These are phyloP conservation scores for Dysidea cf. avara DNA, from an alignment of 37 sponge, comb jelly and placozoan genomes.

Conservation along the genomic window DNA sequence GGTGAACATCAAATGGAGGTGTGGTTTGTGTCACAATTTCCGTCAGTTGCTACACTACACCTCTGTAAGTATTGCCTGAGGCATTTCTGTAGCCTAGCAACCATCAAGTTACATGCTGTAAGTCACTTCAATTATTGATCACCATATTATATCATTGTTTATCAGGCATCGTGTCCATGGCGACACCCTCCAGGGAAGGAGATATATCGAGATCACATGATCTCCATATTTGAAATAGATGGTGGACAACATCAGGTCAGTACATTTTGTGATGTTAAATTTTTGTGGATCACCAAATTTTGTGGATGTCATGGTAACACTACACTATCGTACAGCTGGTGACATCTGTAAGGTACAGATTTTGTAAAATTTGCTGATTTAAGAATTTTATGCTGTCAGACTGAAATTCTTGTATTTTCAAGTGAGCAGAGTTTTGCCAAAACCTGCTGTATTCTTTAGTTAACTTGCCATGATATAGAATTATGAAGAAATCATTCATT, in stretches of 20 bases:
- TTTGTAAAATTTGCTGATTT: too few relatives aligned
- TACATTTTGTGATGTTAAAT: too few relatives aligned
- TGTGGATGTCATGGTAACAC: too few relatives aligned
- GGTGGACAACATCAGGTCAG: conserved; percentile 85
- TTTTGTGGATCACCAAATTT: too few relatives aligned
- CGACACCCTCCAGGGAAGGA: conserved; percentile 93
- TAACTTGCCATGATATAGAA: too few relatives aligned
- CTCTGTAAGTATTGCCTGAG: conserved; percentile 83
- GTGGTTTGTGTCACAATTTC: conserved; percentile 82
- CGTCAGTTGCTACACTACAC: conserved; percentile 39
- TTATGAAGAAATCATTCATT: too few relatives aligned
- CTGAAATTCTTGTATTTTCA: too few relatives aligned
- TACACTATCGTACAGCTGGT: too few relatives aligned
- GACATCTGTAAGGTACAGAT: too few relatives aligned
- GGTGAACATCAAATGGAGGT: conserved; percentile 69
- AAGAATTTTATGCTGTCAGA: too few relatives aligned
- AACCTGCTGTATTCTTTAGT: too few relatives aligned
- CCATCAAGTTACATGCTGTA: conserved; percentile 53
- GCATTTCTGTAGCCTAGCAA: conserved; percentile 70
- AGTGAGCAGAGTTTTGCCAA: too few relatives aligned
- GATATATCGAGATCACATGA: conserved; percentile 75
- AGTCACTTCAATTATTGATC: conserved; percentile 12
- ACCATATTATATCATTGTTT: not conserved
- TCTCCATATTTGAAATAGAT: conserved; percentile 97
- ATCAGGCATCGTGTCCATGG: conserved; percentile 65